Percentiles rank a stretch among this genome's conserved stretches.
phyloP scores from a whole-genome alignment of 2,888 invertebrate species.

The Orthosia cruda region DNA sequence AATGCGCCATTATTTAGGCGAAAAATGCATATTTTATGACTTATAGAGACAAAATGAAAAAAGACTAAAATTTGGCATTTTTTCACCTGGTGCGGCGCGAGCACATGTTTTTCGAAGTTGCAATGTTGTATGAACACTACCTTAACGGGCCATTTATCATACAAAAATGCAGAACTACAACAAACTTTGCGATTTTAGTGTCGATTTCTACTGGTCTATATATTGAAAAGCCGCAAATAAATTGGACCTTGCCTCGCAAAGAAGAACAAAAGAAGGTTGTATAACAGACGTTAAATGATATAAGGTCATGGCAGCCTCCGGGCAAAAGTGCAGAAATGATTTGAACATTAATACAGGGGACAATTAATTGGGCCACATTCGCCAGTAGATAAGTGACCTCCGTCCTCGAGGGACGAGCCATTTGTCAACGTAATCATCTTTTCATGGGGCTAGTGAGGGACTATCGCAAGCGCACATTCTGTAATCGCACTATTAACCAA shows the following conservation, averaged over 20 bases:
- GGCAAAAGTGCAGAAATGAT: slow-evolving; percentile 70
- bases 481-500: slow-evolving; percentile 76
- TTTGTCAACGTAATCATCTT: slow-evolving; percentile 88
- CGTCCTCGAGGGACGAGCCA: slow-evolving; percentile 76
- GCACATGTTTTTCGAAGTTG: too few species aligned
- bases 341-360: slow-evolving; percentile 75
- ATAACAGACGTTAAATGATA: slow-evolving; percentile 47
- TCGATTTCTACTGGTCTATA: neutral
- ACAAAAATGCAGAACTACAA: too few species aligned
- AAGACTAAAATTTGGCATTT: too few species aligned
- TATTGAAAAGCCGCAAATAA: slow-evolving; percentile 23
- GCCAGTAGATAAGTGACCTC: slow-evolving; percentile 83
- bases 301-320: slow-evolving; percentile 36
- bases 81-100: too few species aligned
- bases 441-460: slow-evolving; percentile 77
- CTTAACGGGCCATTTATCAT: too few species aligned
- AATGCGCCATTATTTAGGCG: too few species aligned
- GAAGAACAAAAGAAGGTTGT: slow-evolving; percentile 50
- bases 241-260: slow-evolving; percentile 14
- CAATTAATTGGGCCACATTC: slow-evolving; percentile 84
- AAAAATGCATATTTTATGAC: too few species aligned
- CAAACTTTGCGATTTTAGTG: too few species aligned
- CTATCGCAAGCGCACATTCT: slow-evolving; percentile 76
- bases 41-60: too few species aligned
- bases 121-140: too few species aligned